Base-by-base conservation (phyloP, 2,888 invertebrate genomes). In the Drosophila demipolita region DNA sequence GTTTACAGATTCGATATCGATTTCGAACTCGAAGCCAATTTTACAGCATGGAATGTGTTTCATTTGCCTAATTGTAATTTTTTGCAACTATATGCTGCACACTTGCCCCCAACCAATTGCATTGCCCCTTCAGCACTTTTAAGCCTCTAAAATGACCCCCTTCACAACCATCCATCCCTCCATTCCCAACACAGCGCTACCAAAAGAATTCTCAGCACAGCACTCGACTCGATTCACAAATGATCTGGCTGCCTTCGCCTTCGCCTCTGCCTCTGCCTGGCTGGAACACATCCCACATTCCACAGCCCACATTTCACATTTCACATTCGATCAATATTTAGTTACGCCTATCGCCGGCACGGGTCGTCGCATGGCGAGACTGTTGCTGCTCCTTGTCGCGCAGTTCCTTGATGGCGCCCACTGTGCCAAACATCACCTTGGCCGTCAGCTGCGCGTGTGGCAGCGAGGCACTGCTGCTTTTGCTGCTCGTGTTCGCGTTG, bases 381-480 rank as follows among this genome's bases (percentile, higher is more conserved):
- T 95, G 95, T 76, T 95, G 94, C 93, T 95, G 95, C 93, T 96
- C 96, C 90, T 95, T 95, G 92, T 96, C 95, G 89, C 96, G 95
- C 91, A 96, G 94, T 93, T 96, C 95, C 93, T 95, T 96, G 93
- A 96, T 96, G 91, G 96, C 95, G 77, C 95, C 95, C 91, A 96
- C 95, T 84, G 95, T 95, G 73, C 96, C 95, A 92, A 96, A 96
- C 92, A 96, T 94, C 76, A 96, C 96, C 94, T 96, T 96, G 92
- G 96, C 95, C 82, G 95, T 95, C 92, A 96, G 95, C 93, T 96
- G 92, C 57, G 92, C 90, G 70, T 91, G 91, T 66, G 87, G 82
- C 38, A 87, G 82, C 38, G 88, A 73, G n/a, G 87, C 72, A 15
- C 78, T 73, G 48, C 70, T 66, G 66, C 75, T 70, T 57, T 85